Percentiles rank a stretch among this genome's conserved stretches.
Evolutionary conservation across 2,797 vertebrate genomes (phyloP).

Genomic region (Limnodromus scolopaceus): DNA sequence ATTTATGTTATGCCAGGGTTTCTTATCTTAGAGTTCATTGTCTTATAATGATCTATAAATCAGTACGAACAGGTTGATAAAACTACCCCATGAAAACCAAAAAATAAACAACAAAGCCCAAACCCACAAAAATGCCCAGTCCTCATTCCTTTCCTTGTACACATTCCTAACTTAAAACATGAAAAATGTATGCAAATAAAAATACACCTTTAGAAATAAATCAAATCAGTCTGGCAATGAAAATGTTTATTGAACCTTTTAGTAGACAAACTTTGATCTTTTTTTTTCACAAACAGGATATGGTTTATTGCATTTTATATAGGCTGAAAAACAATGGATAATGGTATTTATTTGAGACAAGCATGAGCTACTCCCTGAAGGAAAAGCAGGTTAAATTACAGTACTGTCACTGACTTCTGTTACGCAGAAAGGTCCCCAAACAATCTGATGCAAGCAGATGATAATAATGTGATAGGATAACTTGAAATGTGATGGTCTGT

Average conservation of each 20-base stretch:
- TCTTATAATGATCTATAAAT: background rate
- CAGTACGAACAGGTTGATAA: background rate
- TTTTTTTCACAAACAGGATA: background rate
- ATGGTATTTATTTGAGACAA: background rate
- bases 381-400: background rate
- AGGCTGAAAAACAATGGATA: background rate
- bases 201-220: background rate
- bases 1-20: background rate
- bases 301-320: background rate
- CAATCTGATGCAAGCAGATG: background rate
- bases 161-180: background rate
- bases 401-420: background rate
- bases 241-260: background rate
- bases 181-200: background rate
- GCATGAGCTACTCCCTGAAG: background rate
- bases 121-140: background rate
- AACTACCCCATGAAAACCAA: background rate
- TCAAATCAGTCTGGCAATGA: background rate
- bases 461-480: background rate
- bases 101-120: background rate
- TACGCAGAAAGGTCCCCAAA: background rate
- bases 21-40: background rate
- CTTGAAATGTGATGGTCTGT: background rate
- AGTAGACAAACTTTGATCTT: background rate
- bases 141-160: accelerated